phyloP scores from a whole-genome alignment of 2,113 vertebrate species.

The Coptodon bakossiorum region DNA sequence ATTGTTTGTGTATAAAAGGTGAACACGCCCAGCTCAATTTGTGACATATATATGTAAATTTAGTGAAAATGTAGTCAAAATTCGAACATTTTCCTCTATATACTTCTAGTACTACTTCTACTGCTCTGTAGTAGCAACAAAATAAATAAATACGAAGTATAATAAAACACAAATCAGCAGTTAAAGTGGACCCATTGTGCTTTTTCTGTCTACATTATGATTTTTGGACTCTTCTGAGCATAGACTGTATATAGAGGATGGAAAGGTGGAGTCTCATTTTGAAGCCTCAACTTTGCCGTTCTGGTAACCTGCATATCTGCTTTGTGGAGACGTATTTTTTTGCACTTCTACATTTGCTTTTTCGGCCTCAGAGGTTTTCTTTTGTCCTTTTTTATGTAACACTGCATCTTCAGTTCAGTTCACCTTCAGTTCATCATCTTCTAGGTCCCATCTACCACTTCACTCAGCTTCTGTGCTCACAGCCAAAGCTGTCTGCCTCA shows the following conservation, averaged over 20 bases:
- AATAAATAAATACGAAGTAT: not conserved
- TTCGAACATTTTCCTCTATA: not conserved
- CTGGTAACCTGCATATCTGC: accelerated
- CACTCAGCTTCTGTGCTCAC: not conserved
- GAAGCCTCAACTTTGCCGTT: not conserved
- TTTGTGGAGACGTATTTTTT: not conserved
- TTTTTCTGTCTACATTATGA: not conserved
- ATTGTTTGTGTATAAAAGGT: accelerated
- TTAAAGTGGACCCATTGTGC: not conserved
- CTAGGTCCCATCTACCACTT: not conserved
- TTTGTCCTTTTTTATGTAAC: not conserved
- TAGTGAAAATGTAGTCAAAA: too few species aligned
- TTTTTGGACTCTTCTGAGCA: not conserved
- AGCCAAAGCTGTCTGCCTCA: not conserved
- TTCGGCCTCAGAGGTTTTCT: not conserved
- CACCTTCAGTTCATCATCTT: not conserved
- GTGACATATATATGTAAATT: not conserved
- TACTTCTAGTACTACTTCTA: not conserved
- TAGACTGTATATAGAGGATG: not conserved
- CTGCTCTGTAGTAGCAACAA: not conserved
- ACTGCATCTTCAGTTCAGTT: not conserved
- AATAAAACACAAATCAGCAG: not conserved
- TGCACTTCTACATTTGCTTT: not conserved
- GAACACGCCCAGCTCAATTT: not conserved
- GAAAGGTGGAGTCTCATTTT: not conserved